Evolutionary conservation across 2,797 vertebrate genomes (phyloP).

Genomic region (Anguilla obscura): DNA sequence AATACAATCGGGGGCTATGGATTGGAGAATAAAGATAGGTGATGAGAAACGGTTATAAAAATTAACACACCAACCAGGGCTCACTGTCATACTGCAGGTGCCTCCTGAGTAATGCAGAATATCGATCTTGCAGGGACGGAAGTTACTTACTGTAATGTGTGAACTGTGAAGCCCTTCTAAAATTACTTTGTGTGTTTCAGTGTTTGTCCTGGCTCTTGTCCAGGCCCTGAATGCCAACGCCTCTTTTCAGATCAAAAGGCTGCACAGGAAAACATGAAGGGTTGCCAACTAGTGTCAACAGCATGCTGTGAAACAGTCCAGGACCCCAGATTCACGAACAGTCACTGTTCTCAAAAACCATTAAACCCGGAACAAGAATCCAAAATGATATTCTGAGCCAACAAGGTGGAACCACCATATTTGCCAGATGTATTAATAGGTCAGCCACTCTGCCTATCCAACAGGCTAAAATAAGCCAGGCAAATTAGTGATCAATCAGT

Average conservation of each 20-base stretch:
- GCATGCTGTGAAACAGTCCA: background rate
- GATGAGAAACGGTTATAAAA: background rate
- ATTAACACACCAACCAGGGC: background rate
- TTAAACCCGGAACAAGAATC: background rate
- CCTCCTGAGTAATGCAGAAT: background rate
- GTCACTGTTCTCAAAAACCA: background rate
- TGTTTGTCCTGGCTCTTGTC: background rate
- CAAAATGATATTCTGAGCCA: background rate
- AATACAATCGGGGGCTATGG: background rate
- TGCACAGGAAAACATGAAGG: background rate
- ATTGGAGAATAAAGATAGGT: background rate
- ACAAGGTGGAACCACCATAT: background rate
- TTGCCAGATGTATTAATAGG: background rate
- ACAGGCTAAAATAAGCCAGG: background rate
- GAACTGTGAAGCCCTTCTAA: background rate
- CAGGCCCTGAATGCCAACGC: background rate
- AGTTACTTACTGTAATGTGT: background rate
- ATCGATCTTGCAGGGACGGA: background rate
- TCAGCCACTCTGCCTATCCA: background rate
- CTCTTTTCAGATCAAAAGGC: background rate
- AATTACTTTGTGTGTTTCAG: background rate
- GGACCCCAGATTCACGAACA: background rate
- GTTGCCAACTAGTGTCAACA: background rate
- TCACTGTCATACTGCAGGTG: background rate
- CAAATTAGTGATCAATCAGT: background rate